Evolutionary conservation across 2,888 invertebrate genomes (phyloP).

Genomic region (Seira ritae): DNA sequence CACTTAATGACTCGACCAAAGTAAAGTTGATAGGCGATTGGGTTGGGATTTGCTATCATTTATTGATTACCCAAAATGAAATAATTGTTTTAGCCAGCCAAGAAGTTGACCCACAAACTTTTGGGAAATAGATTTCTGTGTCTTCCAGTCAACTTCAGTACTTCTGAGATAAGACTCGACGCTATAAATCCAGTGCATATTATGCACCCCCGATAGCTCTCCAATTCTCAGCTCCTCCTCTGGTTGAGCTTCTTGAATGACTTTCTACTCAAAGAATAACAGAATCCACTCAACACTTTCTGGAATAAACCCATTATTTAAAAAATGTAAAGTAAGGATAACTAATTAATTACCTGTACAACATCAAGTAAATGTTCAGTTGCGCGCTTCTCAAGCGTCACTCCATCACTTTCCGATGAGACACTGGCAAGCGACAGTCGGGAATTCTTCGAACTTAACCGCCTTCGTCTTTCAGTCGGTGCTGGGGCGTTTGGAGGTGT

Average conservation of each 20-base stretch:
- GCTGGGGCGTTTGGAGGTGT: constrained; percentile 6
- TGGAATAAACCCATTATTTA: not conserved
- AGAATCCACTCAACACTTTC: not conserved
- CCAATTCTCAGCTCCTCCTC: constrained; percentile 55
- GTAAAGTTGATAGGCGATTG: too few species aligned
- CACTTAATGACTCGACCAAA: too few species aligned
- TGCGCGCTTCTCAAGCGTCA: constrained; percentile 62
- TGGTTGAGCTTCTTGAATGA: constrained; percentile 63
- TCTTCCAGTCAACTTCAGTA: constrained; percentile 69
- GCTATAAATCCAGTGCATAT: constrained; percentile 71
- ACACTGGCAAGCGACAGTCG: constrained; percentile 46
- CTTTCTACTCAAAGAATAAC: constrained; percentile 56
- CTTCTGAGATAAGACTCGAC: constrained; percentile 72
- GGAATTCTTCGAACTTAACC: constrained; percentile 38
- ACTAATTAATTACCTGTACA: constrained; percentile 57
- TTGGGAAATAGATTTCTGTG: constrained; percentile 69
- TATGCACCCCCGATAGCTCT: constrained; percentile 49
- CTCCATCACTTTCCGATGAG: constrained; percentile 36
- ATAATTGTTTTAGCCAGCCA: constrained; percentile 71
- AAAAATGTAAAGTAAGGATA: not conserved
- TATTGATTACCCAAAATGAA: constrained; percentile 67
- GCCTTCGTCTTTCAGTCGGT: constrained; percentile 32
- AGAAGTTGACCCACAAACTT: constrained; percentile 68
- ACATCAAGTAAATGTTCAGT: constrained; percentile 66
- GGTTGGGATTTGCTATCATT: not conserved